phyloP scores from a whole-genome alignment of 2,888 invertebrate species.

The Pedicia rivosa region DNA sequence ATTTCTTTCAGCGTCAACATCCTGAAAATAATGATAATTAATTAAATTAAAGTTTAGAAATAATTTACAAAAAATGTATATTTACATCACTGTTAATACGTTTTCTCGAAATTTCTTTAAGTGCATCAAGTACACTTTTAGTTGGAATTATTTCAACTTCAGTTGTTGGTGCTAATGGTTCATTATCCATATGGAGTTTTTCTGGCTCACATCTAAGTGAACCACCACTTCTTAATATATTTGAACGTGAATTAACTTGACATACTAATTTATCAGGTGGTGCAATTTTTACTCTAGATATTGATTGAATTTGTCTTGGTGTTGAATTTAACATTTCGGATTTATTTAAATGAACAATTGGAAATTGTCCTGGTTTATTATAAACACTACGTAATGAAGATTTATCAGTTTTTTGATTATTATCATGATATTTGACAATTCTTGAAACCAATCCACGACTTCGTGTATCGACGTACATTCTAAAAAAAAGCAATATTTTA shows the following conservation, averaged over 20 bases:
- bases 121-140: constrained; percentile 36
- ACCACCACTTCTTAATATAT: constrained; percentile 4
- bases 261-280: constrained; percentile 14
- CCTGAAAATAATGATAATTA: constrained; percentile 17
- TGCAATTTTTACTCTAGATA: constrained; percentile 20
- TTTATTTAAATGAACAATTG: constrained; percentile 33
- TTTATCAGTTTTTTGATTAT: constrained; percentile 7
- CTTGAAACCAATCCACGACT: constrained; percentile 15
- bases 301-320: constrained; percentile 12
- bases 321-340: constrained; percentile 25
- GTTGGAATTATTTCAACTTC: no score
- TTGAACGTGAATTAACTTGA: not conserved
- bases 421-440: constrained; percentile 21
- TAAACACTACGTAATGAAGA: constrained; percentile 15
- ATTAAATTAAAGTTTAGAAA: no score
- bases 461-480: constrained; percentile 10
- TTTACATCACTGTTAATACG: constrained; percentile 35
- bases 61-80: no score
- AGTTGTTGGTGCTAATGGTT: no score
- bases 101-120: constrained; percentile 39
- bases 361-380: constrained; percentile 32
- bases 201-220: no score
- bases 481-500: constrained; percentile 8
- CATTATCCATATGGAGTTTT: no score
- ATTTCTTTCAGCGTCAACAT: constrained; percentile 16